Conservation (phyloP, 2,888 invertebrate genomes). For the Oxyscelio sp. region DNA sequence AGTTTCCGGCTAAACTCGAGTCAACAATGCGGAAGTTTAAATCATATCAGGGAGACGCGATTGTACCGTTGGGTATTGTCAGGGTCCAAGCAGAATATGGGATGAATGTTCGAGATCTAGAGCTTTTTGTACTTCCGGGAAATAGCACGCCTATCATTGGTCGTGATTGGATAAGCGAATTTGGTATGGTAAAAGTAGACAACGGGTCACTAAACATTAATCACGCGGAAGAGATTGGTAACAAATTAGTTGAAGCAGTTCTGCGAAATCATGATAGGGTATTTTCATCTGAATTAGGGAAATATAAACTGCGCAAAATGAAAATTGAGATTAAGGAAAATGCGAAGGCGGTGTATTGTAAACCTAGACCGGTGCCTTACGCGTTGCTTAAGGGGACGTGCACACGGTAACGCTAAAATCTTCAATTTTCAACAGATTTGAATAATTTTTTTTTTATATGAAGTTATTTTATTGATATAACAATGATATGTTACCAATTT, state of each 20-base stretch:
- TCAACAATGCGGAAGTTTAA: slow-evolving; percentile 29
- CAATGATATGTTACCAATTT: no score
- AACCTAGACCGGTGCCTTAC: slow-evolving; percentile 18
- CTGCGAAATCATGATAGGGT: background rate
- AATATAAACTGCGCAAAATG: background rate
- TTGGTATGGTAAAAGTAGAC: background rate
- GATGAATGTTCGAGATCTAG: background rate
- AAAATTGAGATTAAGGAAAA: slow-evolving; percentile 1
- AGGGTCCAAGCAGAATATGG: slow-evolving; percentile 23
- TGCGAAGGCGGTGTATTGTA: background rate
- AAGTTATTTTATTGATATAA: no score
- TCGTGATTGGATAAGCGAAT: slow-evolving; percentile 28
- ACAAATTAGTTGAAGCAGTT: no score
- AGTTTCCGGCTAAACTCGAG: background rate
- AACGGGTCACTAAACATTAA: background rate
- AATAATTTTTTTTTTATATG: no score
- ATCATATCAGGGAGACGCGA: slow-evolving; percentile 53
- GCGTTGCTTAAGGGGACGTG: no score
- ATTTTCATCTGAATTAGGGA: background rate
- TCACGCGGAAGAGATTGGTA: no score
- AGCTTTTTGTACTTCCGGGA: slow-evolving; percentile 60
- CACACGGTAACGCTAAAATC: no score
- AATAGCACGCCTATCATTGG: slow-evolving; percentile 55
- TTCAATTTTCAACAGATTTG: no score
- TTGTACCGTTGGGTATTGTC: slow-evolving; percentile 37